Conservation (phyloP, 2,888 invertebrate genomes). For the Polydrusus pterygomalis region DNA sequence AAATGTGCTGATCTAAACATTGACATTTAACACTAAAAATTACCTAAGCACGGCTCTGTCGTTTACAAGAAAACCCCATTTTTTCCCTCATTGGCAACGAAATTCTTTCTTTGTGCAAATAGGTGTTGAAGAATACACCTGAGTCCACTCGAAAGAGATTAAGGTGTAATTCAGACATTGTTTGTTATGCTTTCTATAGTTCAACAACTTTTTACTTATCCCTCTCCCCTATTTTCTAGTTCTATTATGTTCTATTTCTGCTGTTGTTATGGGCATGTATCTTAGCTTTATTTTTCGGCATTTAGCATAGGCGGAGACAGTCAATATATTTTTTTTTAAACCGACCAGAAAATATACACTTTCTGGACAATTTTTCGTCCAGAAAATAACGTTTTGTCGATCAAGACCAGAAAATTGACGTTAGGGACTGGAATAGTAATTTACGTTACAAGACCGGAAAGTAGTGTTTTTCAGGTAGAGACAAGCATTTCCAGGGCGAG, state of each 20-base stretch:
- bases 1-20: no score
- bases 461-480: no score
- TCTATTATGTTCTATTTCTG: conserved; percentile 30
- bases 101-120: conserved; percentile 60
- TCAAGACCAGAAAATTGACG: no score
- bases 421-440: no score
- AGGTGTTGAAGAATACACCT: conserved; percentile 71
- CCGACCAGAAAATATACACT: no score
- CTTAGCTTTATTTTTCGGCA: conserved; percentile 9
- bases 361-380: no score
- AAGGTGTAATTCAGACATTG: conserved; percentile 63
- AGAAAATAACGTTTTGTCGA: no score
- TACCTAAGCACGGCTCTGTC: background rate
- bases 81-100: conserved; percentile 46
- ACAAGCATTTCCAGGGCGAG: no score
- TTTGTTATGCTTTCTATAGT: conserved; percentile 53
- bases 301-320: conserved; percentile 14
- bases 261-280: conserved; percentile 31
- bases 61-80: background rate
- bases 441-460: no score
- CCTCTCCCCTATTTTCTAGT: conserved; percentile 29
- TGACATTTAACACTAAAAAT: background rate
- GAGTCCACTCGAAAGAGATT: conserved; percentile 71
- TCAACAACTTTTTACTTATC: conserved; percentile 39
- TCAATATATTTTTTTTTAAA: no score